Conservation (phyloP, 2,888 invertebrate genomes). For the Lochmaea capreae region DNA sequence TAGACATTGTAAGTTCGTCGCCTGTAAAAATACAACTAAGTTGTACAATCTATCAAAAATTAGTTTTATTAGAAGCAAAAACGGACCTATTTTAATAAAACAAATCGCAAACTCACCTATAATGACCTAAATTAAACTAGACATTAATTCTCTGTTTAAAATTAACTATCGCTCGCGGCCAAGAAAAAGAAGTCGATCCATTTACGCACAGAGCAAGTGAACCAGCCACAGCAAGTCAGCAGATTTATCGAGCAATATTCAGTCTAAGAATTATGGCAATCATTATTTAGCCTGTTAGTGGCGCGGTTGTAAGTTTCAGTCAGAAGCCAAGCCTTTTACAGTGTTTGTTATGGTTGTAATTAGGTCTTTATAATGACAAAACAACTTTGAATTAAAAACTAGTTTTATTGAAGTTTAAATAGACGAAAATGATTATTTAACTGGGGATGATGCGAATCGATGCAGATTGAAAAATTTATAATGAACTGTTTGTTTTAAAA, state of each 20-base stretch:
- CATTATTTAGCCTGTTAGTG: slow-evolving; percentile 38
- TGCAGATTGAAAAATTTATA: no score
- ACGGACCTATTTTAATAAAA: neutral
- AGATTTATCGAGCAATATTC: slow-evolving; percentile 27
- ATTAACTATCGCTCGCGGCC: neutral
- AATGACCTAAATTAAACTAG: slow-evolving; percentile 9
- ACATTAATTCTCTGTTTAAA: slow-evolving; percentile 12
- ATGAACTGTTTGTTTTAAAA: no score
- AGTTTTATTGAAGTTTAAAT: slow-evolving; percentile 4
- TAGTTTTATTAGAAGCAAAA: neutral
- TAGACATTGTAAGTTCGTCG: no score
- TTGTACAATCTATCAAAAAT: no score
- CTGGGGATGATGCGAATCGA: no score
- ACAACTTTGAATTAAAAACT: slow-evolving; percentile 25
- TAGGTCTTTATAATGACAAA: slow-evolving; percentile 29
- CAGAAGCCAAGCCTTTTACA: slow-evolving; percentile 39
- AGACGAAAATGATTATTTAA: neutral
- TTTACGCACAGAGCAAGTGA: slow-evolving; percentile 12
- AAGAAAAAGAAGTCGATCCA: slow-evolving; percentile 11
- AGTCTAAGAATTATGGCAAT: slow-evolving; percentile 35
- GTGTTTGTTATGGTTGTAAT: slow-evolving; percentile 40
- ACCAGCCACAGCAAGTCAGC: slow-evolving; percentile 18
- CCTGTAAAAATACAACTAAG: no score
- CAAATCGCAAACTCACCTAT: neutral
- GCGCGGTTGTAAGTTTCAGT: slow-evolving; percentile 35